These are phyloP conservation scores for Hirtodrosophila duncani DNA, from an alignment of 2,888 invertebrate species.

Conservation along the genomic window DNA sequence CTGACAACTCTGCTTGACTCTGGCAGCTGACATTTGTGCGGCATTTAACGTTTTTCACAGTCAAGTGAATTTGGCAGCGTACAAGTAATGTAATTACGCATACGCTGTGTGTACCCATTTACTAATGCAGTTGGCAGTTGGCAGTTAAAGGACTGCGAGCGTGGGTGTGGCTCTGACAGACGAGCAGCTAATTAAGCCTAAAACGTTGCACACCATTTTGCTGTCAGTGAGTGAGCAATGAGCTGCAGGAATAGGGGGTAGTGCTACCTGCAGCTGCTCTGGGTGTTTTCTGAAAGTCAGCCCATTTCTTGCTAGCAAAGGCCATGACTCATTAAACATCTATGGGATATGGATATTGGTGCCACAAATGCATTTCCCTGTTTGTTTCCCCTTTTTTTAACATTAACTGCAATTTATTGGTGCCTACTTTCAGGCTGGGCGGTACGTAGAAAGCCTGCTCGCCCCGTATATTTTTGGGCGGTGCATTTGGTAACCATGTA, in stretches of 20 bases:
- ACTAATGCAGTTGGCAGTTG: conserved; percentile 3
- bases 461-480: too few relatives aligned
- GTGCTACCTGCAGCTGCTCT: conserved; percentile 24
- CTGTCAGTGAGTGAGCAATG: conserved; percentile 39
- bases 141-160: neutral
- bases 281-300: conserved; percentile 47
- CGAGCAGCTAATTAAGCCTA: conserved; percentile 47
- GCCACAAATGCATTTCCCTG: too few relatives aligned
- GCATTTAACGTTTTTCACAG: conserved; percentile 7
- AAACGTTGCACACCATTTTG: conserved; percentile 54
- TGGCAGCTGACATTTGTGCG: conserved; percentile 41
- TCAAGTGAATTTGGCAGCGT: conserved; percentile 3
- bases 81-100: conserved; percentile 47
- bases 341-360: too few relatives aligned
- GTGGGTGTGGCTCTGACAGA: conserved; percentile 18
- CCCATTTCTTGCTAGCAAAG: conserved; percentile 49
- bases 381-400: too few relatives aligned
- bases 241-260: neutral
- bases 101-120: conserved; percentile 21
- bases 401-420: too few relatives aligned
- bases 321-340: conserved; percentile 56
- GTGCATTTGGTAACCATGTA: too few relatives aligned
- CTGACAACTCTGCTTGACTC: conserved; percentile 38
- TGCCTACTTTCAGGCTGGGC: conserved; percentile 56
- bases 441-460: too few relatives aligned